Evolutionary conservation across 2,888 invertebrate species (phyloP).

Genomic region (Cephus sareptanus): DNA sequence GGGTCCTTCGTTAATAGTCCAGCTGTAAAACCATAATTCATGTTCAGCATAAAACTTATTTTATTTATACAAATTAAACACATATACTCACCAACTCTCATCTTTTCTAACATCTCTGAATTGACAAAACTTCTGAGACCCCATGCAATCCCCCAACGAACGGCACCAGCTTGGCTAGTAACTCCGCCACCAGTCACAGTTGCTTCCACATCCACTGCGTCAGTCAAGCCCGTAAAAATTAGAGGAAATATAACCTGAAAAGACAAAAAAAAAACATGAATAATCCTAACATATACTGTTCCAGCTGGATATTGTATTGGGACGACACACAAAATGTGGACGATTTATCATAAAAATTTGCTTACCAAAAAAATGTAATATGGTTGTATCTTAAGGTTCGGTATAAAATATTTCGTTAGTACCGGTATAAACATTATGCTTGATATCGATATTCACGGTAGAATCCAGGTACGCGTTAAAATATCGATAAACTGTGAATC

Average conservation of each 20-base stretch:
- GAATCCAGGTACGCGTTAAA: background rate
- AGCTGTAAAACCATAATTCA: slow-evolving; percentile 69
- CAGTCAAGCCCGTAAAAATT: slow-evolving; percentile 79
- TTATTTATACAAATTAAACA: background rate
- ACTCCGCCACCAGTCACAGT: slow-evolving; percentile 79
- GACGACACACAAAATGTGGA: background rate
- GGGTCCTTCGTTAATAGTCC: slow-evolving; percentile 87
- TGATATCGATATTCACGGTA: background rate
- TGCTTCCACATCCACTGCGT: slow-evolving; percentile 86
- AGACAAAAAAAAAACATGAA: slow-evolving; percentile 26
- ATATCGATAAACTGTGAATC: background rate
- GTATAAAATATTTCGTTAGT: background rate
- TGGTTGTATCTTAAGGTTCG: background rate
- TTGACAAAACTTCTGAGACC: slow-evolving; percentile 87
- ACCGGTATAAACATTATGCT: background rate
- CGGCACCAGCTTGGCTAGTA: slow-evolving; percentile 87
- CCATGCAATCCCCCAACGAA: slow-evolving; percentile 89
- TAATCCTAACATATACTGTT: background rate
- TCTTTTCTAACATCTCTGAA: slow-evolving; percentile 78
- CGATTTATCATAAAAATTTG: background rate
- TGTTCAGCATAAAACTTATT: background rate
- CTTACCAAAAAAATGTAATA: background rate
- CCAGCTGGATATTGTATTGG: background rate
- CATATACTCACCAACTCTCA: slow-evolving; percentile 80
- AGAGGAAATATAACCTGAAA: slow-evolving; percentile 85